Base-by-base conservation (phyloP, 2,888 invertebrate genomes). In the Chaitophorus viminalis region DNA sequence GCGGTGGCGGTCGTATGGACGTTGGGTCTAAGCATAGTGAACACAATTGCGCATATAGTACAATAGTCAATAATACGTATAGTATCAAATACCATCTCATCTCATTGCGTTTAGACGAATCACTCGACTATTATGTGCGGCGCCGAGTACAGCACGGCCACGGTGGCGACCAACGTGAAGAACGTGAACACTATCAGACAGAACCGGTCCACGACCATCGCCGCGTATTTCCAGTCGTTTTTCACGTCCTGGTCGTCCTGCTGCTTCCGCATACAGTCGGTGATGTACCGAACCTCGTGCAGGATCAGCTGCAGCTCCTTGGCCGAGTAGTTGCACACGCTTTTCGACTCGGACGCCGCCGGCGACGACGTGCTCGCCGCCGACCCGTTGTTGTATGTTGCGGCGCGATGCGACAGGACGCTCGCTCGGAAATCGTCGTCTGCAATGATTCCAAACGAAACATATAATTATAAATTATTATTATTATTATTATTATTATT, bases 211-310 rank as follows among this genome's bases (percentile, higher is more conserved):
- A 99, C 97, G 91, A 98, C 98, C 97, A 98, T 98, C 90, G 98
- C 98, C 88, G 98, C 98, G 92, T 98, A 99, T 92, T 98, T 98
- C 98, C 98, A 98, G 92, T 99, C 98, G 92, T 96, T 97, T 91
- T 97, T 97, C 90, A 97, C 94, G 91, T 98, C 98, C 88, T 96
- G 95, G 91, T 97, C 97, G 91, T 97, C 97, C 91, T 99, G 98
- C 88, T 97, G 96, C 92, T 97, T 97, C 92, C 96, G 95, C 96
- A 98, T 97, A 91, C 97, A 95, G 90, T 95, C 94, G 72, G 98
- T 98, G 91, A 99, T 98, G 93, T 97, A 98, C 92, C 97, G 97
- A 90, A 99, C 93, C 93, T 99, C 98, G 90, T 96, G 94, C 90
- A 98, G 94, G 91, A 99, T 98, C 91, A 95, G 94, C 91, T 96